A percentile compares a stretch with the other conserved stretches of the same genome.
Conservation (phyloP, 2,888 invertebrate species). For the Cactoblastis cactorum region DNA sequence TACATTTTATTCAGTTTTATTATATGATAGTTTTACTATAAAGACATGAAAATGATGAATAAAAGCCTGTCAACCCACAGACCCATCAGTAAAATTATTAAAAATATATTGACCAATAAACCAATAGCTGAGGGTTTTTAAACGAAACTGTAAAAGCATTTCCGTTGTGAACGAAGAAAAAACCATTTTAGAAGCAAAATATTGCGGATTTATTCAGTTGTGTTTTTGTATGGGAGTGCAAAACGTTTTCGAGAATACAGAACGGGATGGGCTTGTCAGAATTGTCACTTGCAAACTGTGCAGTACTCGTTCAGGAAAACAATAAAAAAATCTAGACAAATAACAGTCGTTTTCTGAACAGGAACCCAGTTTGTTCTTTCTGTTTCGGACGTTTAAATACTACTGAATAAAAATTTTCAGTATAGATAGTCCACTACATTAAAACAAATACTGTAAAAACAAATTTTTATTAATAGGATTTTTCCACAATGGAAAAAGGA, state of each 20-base stretch:
- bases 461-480: too few species aligned
- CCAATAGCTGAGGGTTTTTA: not conserved
- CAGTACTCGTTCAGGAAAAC: conserved; percentile 1
- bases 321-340: conserved; percentile 1
- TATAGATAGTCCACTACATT: too few species aligned
- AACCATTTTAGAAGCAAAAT: not conserved
- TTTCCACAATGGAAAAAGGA: too few species aligned
- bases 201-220: conserved; percentile 3
- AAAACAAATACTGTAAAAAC: too few species aligned
- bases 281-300: conserved; percentile 12
- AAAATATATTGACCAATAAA: not conserved
- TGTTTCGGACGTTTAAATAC: too few species aligned
- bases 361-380: not conserved
- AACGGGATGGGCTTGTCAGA: conserved; percentile 6
- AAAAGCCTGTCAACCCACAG: too few species aligned
- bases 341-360: not conserved
- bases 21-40: too few species aligned
- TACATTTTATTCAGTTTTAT: too few species aligned
- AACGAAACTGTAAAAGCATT: conserved; percentile 8
- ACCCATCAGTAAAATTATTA: too few species aligned
- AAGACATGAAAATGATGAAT: too few species aligned
- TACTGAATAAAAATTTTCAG: too few species aligned
- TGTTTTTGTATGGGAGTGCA: conserved; percentile 3
- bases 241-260: not conserved
- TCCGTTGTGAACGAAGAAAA: not conserved